Percentiles rank a stretch among this genome's conserved stretches.
Evolutionary conservation across 2,888 invertebrate species (phyloP).

Genomic region (Philaethria dido): DNA sequence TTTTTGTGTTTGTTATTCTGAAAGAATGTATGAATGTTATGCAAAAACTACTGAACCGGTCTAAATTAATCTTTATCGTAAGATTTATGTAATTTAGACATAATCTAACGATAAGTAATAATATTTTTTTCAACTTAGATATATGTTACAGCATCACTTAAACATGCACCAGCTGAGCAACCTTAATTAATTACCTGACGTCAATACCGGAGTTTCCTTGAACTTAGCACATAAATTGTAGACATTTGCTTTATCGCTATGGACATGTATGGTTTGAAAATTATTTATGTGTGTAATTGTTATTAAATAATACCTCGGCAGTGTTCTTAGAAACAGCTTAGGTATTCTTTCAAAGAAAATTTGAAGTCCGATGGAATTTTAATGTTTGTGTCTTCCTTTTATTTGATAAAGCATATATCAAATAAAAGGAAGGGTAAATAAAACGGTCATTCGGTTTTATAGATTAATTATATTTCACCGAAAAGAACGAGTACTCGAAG

Average conservation of each 20-base stretch:
- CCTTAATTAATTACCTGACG: not conserved
- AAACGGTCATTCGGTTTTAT: too few relatives aligned
- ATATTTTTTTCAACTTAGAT: too few relatives aligned
- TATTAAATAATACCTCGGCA: not conserved
- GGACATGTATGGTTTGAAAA: not conserved
- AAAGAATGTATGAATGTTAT: too few relatives aligned
- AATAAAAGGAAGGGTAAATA: too few relatives aligned
- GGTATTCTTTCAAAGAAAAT: constrained; percentile 10
- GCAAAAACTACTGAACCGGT: too few relatives aligned
- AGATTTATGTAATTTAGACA: too few relatives aligned
- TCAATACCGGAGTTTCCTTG: not conserved
- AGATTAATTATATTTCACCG: too few relatives aligned
- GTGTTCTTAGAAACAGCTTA: not conserved
- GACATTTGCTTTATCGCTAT: not conserved
- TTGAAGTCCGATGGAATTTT: not conserved
- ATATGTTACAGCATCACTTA: not conserved
- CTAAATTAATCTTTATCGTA: too few relatives aligned
- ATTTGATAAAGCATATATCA: not conserved
- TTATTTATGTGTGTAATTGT: not conserved
- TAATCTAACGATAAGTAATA: too few relatives aligned
- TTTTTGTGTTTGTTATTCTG: too few relatives aligned
- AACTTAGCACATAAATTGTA: not conserved
- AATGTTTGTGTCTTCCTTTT: not conserved
- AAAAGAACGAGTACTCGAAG: too few relatives aligned
- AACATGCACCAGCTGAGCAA: not conserved